phyloP scores from a whole-genome alignment of 2,113 vertebrate species.

The Myiagra hebetior region DNA sequence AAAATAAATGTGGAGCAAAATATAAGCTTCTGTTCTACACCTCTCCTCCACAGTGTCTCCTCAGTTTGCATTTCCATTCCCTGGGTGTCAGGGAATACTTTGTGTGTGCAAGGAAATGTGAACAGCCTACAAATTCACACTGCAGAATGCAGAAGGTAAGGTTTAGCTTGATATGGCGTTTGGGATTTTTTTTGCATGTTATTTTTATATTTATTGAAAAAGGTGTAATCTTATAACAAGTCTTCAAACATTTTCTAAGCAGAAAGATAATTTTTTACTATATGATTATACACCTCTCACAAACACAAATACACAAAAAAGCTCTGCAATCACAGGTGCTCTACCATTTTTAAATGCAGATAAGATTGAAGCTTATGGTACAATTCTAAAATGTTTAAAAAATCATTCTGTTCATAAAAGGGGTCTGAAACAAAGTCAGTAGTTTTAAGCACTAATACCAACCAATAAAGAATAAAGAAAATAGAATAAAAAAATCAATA shows the following conservation, averaged over 20 bases:
- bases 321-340: neutral
- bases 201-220: neutral
- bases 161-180: neutral
- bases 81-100: neutral
- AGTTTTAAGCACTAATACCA: neutral
- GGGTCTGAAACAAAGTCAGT: neutral
- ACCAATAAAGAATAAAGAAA: neutral
- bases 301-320: neutral
- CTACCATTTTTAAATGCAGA: neutral
- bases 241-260: neutral
- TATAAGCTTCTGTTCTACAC: neutral
- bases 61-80: neutral
- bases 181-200: neutral
- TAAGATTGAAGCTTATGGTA: neutral
- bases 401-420: neutral
- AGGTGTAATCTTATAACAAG: neutral
- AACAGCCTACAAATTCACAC: neutral
- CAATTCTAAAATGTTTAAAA: neutral
- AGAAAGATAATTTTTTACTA: neutral
- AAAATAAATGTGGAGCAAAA: neutral
- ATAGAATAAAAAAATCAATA: neutral
- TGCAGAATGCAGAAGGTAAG: neutral
- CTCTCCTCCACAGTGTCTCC: neutral
- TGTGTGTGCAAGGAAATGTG: neutral
- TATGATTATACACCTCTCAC: neutral